Evolutionary conservation across 2,888 invertebrate genomes (phyloP).

Genomic region (Elegia similella): DNA sequence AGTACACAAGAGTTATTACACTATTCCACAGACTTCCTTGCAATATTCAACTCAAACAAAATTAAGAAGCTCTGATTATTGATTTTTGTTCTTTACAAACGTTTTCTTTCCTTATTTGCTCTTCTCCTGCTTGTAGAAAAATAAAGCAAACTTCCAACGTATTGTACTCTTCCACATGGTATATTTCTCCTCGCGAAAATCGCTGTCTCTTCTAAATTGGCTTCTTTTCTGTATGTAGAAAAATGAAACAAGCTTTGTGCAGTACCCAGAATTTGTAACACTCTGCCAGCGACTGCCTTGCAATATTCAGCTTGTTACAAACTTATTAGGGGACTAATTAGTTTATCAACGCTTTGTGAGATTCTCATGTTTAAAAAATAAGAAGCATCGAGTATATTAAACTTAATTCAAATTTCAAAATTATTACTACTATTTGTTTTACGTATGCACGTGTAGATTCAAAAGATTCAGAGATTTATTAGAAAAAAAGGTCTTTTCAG

Average conservation of each 20-base stretch:
- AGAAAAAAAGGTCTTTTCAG: no score
- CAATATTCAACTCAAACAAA: no score
- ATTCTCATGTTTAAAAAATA: constrained; percentile 4
- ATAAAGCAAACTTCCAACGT: no score
- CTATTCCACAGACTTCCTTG: neutral
- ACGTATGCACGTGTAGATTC: no score
- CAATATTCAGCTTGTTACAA: neutral
- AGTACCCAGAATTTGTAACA: neutral
- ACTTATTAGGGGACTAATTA: constrained; percentile 9
- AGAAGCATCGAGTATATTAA: neutral
- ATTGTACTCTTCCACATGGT: no score
- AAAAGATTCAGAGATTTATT: no score
- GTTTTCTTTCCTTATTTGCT: no score
- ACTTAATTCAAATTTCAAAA: no score
- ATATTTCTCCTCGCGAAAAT: neutral
- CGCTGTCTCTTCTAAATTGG: neutral
- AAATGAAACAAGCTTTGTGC: constrained; percentile 1
- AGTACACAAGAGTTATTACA: neutral
- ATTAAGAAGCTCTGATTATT: no score
- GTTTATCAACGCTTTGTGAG: constrained; percentile 5
- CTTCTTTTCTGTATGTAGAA: neutral
- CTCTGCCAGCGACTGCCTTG: neutral
- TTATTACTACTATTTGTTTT: no score
- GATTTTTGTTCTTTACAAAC: no score
- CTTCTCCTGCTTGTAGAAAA: no score